Conservation (phyloP, 2,888 invertebrate genomes). For the Volucella zonaria region DNA sequence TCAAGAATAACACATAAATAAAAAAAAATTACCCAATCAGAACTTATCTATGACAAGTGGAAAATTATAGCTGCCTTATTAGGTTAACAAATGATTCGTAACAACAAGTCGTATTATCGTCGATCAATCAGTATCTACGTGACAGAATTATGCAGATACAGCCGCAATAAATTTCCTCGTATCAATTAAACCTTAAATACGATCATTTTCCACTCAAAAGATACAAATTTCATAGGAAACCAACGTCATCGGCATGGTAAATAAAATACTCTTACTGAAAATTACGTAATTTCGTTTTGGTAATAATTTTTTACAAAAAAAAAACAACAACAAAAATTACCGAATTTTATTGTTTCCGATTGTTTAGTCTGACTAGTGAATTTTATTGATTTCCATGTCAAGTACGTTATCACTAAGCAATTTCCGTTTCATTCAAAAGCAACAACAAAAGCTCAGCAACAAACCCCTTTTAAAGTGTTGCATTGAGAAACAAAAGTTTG, state of each 20-base stretch:
- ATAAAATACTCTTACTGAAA: not conserved
- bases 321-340: too few relatives aligned
- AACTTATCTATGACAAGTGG: too few relatives aligned
- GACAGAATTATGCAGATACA: constrained; percentile 32
- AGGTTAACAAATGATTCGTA: not conserved
- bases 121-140: constrained; percentile 58
- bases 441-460: not conserved
- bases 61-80: not conserved
- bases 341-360: constrained; percentile 31
- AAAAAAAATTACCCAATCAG: too few relatives aligned
- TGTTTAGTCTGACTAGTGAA: not conserved
- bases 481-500: not conserved
- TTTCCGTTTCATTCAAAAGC: constrained; percentile 28
- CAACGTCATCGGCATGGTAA: not conserved
- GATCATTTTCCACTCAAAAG: constrained; percentile 2
- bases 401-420: constrained; percentile 36
- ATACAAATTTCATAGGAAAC: constrained; percentile 13
- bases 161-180: constrained; percentile 15
- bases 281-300: constrained; percentile 38
- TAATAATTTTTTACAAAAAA: not conserved
- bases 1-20: too few relatives aligned
- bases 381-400: constrained; percentile 54
- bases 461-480: not conserved
- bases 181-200: constrained; percentile 22
- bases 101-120: constrained; percentile 11